Percentiles rank a stretch among this genome's conserved stretches.
These are phyloP conservation scores for Leptocoma aspasia DNA, from an alignment of 2,113 vertebrate genomes.

Conservation along the genomic window DNA sequence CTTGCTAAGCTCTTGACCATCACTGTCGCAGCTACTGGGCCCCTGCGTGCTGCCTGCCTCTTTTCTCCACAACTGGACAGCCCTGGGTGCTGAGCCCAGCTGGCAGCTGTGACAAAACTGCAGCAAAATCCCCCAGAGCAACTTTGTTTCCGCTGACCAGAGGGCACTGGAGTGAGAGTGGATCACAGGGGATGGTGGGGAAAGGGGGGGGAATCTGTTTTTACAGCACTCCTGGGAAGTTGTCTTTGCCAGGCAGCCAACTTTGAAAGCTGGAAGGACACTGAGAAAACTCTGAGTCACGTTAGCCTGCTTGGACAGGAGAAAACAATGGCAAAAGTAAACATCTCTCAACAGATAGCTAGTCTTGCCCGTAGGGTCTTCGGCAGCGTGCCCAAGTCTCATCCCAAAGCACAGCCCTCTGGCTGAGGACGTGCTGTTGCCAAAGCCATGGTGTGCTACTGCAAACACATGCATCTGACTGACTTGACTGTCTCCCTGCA, in stretches of 20 bases:
- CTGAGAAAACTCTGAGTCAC: conserved; percentile 41
- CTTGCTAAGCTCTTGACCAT: background rate
- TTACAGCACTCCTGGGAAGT: conserved; percentile 27
- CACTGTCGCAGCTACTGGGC: background rate
- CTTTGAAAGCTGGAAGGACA: background rate
- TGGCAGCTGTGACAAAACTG: background rate
- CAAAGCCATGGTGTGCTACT: background rate
- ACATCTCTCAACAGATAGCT: background rate
- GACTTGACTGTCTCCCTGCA: background rate
- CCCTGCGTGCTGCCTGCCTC: background rate
- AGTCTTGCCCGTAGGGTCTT: background rate
- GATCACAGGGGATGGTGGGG: background rate
- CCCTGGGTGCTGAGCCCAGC: background rate
- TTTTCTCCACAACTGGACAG: background rate
- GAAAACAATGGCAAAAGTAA: conserved; percentile 43
- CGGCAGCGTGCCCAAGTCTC: background rate
- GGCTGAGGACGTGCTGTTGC: background rate
- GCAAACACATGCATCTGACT: background rate
- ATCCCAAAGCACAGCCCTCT: background rate
- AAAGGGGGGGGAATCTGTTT: conserved; percentile 27
- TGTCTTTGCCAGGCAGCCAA: conserved; percentile 17
- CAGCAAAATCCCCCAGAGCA: background rate
- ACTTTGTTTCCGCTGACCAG: background rate
- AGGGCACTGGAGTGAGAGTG: background rate
- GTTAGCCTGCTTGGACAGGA: conserved; percentile 23